A percentile compares a stretch with the other conserved stretches of the same genome.
phyloP scores from a whole-genome alignment of 2,888 invertebrate genomes.

The Lycophotia porphyrea region DNA sequence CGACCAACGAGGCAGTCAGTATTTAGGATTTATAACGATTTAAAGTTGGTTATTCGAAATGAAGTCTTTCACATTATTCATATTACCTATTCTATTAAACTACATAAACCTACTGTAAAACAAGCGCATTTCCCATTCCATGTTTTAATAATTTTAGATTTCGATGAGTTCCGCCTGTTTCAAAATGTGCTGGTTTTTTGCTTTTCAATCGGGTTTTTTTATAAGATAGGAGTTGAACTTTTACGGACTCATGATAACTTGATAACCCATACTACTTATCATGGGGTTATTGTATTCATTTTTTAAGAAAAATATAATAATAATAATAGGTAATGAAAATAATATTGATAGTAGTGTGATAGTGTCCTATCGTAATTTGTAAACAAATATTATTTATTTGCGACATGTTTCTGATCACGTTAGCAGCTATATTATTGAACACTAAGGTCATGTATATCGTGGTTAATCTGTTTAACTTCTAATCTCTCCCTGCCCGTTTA shows the following conservation, averaged over 20 bases:
- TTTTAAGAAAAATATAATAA: not conserved
- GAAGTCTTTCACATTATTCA: too few species aligned
- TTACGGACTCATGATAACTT: not conserved
- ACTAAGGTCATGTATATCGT: conserved; percentile 18
- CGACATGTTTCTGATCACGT: conserved; percentile 32
- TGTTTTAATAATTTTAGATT: not conserved
- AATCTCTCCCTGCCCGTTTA: too few species aligned
- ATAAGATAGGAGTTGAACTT: not conserved
- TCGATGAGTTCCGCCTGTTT: not conserved
- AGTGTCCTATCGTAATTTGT: conserved; percentile 5
- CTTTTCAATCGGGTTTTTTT: not conserved
- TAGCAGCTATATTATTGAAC: conserved; percentile 7
- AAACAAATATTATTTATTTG: conserved; percentile 9
- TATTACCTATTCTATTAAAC: too few species aligned
- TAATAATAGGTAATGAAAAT: not conserved
- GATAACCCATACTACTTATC: conserved; percentile 11
- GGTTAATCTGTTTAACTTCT: conserved; percentile 12
- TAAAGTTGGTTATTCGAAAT: not conserved
- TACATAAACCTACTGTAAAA: too few species aligned
- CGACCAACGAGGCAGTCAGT: too few species aligned
- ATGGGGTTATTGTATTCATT: not conserved
- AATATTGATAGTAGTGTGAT: conserved; percentile 8
- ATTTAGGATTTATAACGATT: not conserved
- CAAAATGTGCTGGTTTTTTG: not conserved
- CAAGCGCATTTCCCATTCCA: not conserved